A percentile compares a stretch with the other conserved stretches of the same genome.
Conservation (phyloP, 2,113 vertebrate genomes). For the Sinocyclocheilus maitianheensis region DNA sequence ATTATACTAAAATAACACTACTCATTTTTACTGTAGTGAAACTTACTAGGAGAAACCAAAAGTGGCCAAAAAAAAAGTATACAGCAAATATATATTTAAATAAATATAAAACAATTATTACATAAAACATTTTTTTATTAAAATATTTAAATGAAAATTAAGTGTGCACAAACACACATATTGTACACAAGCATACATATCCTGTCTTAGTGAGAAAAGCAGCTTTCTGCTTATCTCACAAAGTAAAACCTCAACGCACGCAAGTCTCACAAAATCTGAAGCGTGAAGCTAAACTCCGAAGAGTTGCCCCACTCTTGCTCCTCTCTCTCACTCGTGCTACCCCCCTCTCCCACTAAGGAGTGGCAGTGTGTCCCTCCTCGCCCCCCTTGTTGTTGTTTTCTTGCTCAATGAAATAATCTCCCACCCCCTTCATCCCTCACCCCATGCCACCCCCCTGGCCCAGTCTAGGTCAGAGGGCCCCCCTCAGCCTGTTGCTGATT, state of each 20-base stretch:
- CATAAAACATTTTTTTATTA: no score
- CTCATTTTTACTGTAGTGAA: no score
- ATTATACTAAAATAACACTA: no score
- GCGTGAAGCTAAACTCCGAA: conserved; percentile 50
- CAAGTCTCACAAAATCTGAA: conserved; percentile 45
- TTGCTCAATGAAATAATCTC: conserved; percentile 82
- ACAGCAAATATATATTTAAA: no score
- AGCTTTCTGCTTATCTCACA: not conserved
- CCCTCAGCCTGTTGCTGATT: conserved; percentile 82
- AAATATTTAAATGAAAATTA: not conserved
- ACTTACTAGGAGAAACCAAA: no score
- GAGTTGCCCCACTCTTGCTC: conserved; percentile 39
- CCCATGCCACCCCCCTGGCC: conserved; percentile 71
- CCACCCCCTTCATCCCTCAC: conserved; percentile 71
- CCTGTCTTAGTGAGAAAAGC: not conserved
- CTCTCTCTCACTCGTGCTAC: conserved; percentile 26
- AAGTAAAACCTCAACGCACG: not conserved
- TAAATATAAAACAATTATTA: no score
- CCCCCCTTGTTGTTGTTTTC: conserved; percentile 78
- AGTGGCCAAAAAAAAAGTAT: no score
- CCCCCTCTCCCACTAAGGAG: conserved; percentile 61
- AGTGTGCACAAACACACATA: not conserved
- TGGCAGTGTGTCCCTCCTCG: conserved; percentile 66
- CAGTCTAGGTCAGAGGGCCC: conserved; percentile 80
- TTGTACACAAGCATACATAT: no score